A percentile compares a stretch with the other conserved stretches of the same genome.
These are phyloP conservation scores for Drosophila nebulosa DNA, from an alignment of 1,140 invertebrate genomes.

Conservation along the genomic window DNA sequence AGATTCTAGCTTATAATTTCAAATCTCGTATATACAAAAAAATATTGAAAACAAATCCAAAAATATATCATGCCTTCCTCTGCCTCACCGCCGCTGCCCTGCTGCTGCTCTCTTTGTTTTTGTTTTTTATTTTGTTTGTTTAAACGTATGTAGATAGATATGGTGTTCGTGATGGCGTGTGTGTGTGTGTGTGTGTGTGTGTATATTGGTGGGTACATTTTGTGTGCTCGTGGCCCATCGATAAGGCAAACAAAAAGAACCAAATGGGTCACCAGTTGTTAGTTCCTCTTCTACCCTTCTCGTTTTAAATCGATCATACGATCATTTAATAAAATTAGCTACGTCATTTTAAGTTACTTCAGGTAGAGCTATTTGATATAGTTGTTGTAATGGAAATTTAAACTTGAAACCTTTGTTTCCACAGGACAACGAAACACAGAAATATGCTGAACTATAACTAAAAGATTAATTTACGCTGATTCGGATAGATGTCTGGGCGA, in stretches of 20 bases:
- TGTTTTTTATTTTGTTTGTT: slow-evolving; percentile 54
- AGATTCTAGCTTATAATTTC: neutral
- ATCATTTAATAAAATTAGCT: neutral
- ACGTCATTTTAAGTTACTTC: neutral
- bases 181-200: slow-evolving; percentile 20
- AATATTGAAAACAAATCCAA: slow-evolving; percentile 4
- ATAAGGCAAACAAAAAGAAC: slow-evolving; percentile 48
- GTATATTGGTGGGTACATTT: slow-evolving; percentile 21
- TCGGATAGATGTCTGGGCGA: too few species aligned
- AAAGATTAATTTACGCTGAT: too few species aligned
- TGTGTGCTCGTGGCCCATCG: slow-evolving; percentile 59
- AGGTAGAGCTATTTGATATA: neutral
- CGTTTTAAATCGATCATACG: neutral
- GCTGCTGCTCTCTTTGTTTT: slow-evolving; percentile 18
- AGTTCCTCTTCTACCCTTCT: too few species aligned
- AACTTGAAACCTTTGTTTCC: neutral
- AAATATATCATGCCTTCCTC: slow-evolving; percentile 16
- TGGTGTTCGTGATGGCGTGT: slow-evolving; percentile 16
- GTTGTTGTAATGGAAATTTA: neutral
- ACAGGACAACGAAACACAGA: slow-evolving; percentile 2
- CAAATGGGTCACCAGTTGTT: neutral
- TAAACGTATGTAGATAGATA: slow-evolving; percentile 27
- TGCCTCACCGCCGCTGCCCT: slow-evolving; percentile 1
- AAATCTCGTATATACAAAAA: neutral
- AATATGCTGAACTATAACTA: neutral